Conservation (phyloP, 2,888 invertebrate genomes). For the Spodoptera littoralis region DNA sequence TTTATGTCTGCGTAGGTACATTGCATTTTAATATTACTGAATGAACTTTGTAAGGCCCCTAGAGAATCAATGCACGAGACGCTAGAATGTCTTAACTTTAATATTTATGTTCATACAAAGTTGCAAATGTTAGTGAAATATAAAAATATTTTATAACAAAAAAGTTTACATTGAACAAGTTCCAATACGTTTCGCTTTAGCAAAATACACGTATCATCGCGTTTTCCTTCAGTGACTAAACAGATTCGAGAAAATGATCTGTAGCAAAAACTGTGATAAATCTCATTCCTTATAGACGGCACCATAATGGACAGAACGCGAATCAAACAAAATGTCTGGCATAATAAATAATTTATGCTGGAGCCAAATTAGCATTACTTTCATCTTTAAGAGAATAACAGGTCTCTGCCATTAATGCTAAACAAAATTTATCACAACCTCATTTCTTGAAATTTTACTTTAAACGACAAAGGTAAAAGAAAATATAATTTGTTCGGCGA, state of each 20-base stretch:
- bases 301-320: slow-evolving; percentile 43
- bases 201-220: slow-evolving; percentile 30
- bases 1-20: too few species aligned
- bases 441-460: slow-evolving; percentile 56
- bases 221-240: slow-evolving; percentile 40
- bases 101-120: too few species aligned
- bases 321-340: slow-evolving; percentile 48
- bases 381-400: slow-evolving; percentile 32
- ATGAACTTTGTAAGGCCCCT: too few species aligned
- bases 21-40: too few species aligned
- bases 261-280: slow-evolving; percentile 42
- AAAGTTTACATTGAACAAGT: slow-evolving; percentile 6
- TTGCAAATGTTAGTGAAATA: too few species aligned
- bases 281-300: slow-evolving; percentile 35
- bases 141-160: slow-evolving; percentile 2
- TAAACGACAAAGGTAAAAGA: slow-evolving; percentile 42
- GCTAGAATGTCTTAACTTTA: too few species aligned
- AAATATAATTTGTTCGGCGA: slow-evolving; percentile 58
- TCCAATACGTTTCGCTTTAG: slow-evolving; percentile 20
- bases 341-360: slow-evolving; percentile 48
- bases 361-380: slow-evolving; percentile 47
- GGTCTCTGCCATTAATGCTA: slow-evolving; percentile 43
- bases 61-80: too few species aligned
- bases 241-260: slow-evolving; percentile 35
- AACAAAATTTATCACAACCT: slow-evolving; percentile 59